Evolutionary conservation across 1,140 invertebrate genomes (phyloP).

Genomic region (Yoshiicerus persimilis): DNA sequence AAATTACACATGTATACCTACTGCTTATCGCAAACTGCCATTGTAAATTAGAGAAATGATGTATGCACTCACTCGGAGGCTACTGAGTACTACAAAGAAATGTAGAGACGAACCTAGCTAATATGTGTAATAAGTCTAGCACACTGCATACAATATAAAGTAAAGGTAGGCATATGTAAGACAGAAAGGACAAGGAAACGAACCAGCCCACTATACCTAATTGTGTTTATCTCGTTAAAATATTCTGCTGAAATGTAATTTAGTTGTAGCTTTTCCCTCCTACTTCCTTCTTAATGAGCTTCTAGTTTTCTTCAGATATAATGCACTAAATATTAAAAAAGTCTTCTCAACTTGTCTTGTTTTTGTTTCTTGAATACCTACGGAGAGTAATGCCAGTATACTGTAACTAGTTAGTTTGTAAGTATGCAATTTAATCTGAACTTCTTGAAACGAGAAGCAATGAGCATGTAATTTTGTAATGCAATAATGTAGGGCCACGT

Average conservation of each 20-base stretch:
- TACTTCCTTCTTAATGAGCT: conserved; percentile 20
- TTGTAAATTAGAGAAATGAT: conserved; percentile 21
- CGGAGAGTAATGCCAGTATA: not conserved
- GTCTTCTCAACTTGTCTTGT: not conserved
- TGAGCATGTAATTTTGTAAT: conserved; percentile 1
- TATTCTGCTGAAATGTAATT: conserved; percentile 17
- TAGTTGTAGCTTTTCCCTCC: conserved; percentile 1
- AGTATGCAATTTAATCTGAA: not conserved
- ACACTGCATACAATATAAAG: not conserved
- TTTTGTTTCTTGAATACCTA: not conserved
- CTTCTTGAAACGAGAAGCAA: not conserved
- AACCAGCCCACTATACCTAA: not conserved
- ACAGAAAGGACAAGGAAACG: not conserved
- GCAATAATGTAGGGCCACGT: not conserved
- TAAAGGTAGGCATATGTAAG: not conserved
- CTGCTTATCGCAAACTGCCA: conserved; percentile 9
- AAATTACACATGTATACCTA: conserved; percentile 15
- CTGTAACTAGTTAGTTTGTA: not conserved
- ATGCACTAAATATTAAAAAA: not conserved
- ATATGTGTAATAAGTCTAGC: not conserved
- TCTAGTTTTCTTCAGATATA: not conserved
- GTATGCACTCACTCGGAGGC: conserved; percentile 4
- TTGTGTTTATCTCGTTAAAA: conserved; percentile 26
- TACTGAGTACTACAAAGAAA: not conserved
- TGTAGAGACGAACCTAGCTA: not conserved